Evolutionary conservation across 2,888 invertebrate species (phyloP).

Genomic region (Aplocera efformata): DNA sequence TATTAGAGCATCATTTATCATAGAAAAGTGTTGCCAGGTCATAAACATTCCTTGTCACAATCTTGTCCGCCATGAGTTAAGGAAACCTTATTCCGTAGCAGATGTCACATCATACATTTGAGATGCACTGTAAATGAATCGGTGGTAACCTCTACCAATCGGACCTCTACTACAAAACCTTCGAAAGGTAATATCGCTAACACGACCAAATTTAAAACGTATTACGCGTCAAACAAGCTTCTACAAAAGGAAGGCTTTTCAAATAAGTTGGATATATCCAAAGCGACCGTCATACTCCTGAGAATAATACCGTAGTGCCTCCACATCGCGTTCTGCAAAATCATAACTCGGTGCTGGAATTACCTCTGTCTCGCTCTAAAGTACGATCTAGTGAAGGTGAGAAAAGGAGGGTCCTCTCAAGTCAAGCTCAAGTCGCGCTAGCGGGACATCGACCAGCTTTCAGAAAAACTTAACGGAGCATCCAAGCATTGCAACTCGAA

Average conservation of each 20-base stretch:
- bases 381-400: constrained; percentile 36
- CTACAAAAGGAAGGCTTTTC: constrained; percentile 33
- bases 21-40: too few species aligned
- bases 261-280: constrained; percentile 52
- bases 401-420: constrained; percentile 51
- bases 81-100: constrained; percentile 5
- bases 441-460: constrained; percentile 80
- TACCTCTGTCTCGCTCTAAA: constrained; percentile 50
- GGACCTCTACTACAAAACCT: constrained; percentile 50
- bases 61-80: too few species aligned
- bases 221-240: constrained; percentile 26
- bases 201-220: constrained; percentile 35
- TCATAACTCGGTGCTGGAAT: constrained; percentile 38
- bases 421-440: constrained; percentile 66
- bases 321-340: constrained; percentile 72
- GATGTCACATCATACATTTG: constrained; percentile 1
- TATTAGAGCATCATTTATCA: too few species aligned
- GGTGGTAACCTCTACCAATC: constrained; percentile 51
- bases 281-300: constrained; percentile 59
- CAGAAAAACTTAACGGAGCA: constrained; percentile 65
- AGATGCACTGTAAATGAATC: constrained; percentile 39
- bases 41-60: too few species aligned
- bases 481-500: constrained; percentile 53
- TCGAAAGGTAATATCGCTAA: constrained; percentile 48
- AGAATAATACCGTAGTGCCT: constrained; percentile 63